Conservation (phyloP, 1,140 invertebrate genomes). For the Drosophila kepulauana region DNA sequence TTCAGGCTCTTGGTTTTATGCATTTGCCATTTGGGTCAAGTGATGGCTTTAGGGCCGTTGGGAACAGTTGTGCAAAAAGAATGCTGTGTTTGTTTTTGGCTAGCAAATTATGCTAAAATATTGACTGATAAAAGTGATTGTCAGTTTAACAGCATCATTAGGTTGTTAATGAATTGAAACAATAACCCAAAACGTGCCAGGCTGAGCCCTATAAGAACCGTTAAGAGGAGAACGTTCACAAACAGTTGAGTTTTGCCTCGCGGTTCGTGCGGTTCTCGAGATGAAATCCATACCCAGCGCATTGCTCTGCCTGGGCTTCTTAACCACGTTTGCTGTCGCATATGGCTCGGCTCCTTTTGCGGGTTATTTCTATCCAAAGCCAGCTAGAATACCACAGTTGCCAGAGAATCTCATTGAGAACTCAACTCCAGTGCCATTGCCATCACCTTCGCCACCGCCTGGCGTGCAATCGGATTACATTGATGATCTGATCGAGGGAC, state of each 20-base stretch:
- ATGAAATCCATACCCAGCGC: conserved; percentile 57
- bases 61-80: conserved; percentile 8
- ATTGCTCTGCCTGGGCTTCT: conserved; percentile 35
- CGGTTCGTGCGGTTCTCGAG: conserved; percentile 64
- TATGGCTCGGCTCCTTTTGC: conserved; percentile 34
- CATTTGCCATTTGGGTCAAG: conserved; percentile 57
- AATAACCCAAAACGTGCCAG: conserved; percentile 26
- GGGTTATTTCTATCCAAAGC: conserved; percentile 69
- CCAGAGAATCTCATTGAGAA: conserved; percentile 28
- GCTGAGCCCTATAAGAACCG: conserved; percentile 65
- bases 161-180: conserved; percentile 37
- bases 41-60: conserved; percentile 56
- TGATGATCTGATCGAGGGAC: conserved; percentile 78
- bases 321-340: conserved; percentile 1
- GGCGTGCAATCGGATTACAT: conserved; percentile 79
- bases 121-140: conserved; percentile 68
- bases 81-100: background rate
- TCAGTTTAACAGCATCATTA: conserved; percentile 62
- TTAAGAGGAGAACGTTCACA: conserved; percentile 31
- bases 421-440: background rate
- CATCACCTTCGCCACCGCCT: conserved; percentile 36
- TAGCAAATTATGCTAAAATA: conserved; percentile 57
- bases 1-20: conserved; percentile 26
- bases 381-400: conserved; percentile 47
- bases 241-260: conserved; percentile 57